Evolutionary conservation across 1,140 invertebrate genomes (phyloP).

Genomic region (Idris sp.): DNA sequence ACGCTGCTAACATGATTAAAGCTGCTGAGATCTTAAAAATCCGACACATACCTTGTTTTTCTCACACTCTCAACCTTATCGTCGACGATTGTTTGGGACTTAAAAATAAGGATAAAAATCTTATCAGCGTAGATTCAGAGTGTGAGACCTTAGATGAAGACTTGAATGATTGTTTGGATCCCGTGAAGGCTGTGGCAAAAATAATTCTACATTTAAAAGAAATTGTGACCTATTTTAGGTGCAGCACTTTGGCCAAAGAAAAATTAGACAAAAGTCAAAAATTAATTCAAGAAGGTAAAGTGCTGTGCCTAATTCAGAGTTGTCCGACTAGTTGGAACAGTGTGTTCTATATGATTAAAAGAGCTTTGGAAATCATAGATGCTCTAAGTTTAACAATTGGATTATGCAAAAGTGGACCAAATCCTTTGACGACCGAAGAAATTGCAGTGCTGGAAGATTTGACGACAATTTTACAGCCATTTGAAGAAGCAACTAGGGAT

Average conservation of each 20-base stretch:
- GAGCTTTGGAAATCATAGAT: slow-evolving; percentile 54
- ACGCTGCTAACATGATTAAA: slow-evolving; percentile 24
- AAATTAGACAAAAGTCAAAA: slow-evolving; percentile 22
- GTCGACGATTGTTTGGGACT: slow-evolving; percentile 1
- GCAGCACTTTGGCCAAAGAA: slow-evolving; percentile 50
- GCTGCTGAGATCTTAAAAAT: slow-evolving; percentile 51
- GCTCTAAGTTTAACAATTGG: slow-evolving; percentile 7
- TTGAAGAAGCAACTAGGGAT: slow-evolving; percentile 16
- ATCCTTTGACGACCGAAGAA: neutral
- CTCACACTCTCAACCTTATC: slow-evolving; percentile 65
- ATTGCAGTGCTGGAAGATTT: slow-evolving; percentile 16
- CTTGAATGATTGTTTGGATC: slow-evolving; percentile 37
- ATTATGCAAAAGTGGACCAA: slow-evolving; percentile 2
- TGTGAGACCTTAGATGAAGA: neutral
- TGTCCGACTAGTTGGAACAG: slow-evolving; percentile 69
- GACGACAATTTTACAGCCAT: slow-evolving; percentile 5
- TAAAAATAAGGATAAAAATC: too few species aligned
- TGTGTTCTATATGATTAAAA: slow-evolving; percentile 68
- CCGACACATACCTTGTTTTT: slow-evolving; percentile 63
- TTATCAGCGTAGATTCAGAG: too few species aligned
- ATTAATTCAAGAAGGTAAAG: slow-evolving; percentile 24
- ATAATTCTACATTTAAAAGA: slow-evolving; percentile 57
- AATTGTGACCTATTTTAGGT: slow-evolving; percentile 66
- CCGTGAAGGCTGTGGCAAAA: neutral
- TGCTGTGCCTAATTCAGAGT: slow-evolving; percentile 56